Percentiles rank a stretch among this genome's conserved stretches.
phyloP scores from a whole-genome alignment of 2,888 invertebrate genomes.

The Halocaridina rubra region DNA sequence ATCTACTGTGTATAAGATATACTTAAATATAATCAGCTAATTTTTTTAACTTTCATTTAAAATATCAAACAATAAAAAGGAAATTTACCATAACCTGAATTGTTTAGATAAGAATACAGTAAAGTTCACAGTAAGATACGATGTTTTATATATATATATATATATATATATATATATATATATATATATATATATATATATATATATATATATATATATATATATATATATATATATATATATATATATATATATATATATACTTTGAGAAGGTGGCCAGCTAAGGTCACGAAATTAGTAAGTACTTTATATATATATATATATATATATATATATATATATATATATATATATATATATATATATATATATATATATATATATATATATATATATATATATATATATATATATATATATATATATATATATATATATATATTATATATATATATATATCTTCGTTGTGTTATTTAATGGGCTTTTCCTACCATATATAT shows the following conservation, averaged over 20 bases:
- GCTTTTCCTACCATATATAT: neutral
- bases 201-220: neutral
- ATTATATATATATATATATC: neutral
- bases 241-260: neutral
- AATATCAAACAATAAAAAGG: too few species aligned
- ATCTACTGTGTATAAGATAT: too few species aligned
- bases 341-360: neutral
- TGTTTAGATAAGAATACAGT: too few species aligned
- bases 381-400: neutral
- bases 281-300: neutral
- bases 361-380: neutral
- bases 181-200: neutral
- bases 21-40: too few species aligned
- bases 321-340: neutral
- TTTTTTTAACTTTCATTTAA: too few species aligned
- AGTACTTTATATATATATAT: too few species aligned
- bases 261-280: neutral
- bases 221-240: neutral
- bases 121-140: too few species aligned
- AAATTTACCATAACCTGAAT: too few species aligned
- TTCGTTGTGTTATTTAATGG: neutral
- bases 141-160: neutral
- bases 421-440: neutral
- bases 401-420: neutral
- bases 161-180: constrained; percentile 8